Evolutionary conservation across 2,797 vertebrate species (phyloP).

Genomic region (Podarcis lilfordi): DNA sequence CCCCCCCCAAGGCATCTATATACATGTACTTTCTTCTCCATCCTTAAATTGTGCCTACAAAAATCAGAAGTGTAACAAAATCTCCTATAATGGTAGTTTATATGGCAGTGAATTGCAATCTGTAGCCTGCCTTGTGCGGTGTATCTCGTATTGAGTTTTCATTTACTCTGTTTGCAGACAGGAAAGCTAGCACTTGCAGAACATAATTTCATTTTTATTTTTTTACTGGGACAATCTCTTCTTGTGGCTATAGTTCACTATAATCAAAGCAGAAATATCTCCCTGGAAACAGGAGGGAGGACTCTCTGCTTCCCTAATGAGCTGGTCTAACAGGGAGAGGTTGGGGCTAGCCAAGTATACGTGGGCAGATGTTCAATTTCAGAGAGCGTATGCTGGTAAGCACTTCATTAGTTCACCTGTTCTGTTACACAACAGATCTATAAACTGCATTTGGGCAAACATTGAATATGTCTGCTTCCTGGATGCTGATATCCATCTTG

Average conservation of each 20-base stretch:
- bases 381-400: not conserved
- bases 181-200: conserved; percentile 1
- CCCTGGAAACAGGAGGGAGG: conserved; percentile 10
- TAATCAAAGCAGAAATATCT: conserved; percentile 12
- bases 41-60: not conserved
- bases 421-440: conserved; percentile 28
- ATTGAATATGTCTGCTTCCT: not conserved
- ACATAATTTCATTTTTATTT: not conserved
- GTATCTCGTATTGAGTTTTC: conserved; percentile 12
- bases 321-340: not conserved
- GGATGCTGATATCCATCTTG: conserved; percentile 13
- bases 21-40: not conserved
- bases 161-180: conserved; percentile 6
- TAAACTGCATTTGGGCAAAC: conserved; percentile 25
- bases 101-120: conserved; percentile 11
- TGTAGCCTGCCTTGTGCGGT: not conserved
- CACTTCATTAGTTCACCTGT: conserved; percentile 30
- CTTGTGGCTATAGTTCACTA: not conserved
- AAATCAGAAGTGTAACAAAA: conserved; percentile 8
- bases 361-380: conserved; percentile 13
- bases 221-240: not conserved
- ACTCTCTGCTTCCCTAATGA: conserved; percentile 21
- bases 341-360: not conserved
- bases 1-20: not conserved
- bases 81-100: not conserved